These are phyloP conservation scores for Drosophila macrospina DNA, from an alignment of 2,888 invertebrate genomes.

Conservation along the genomic window DNA sequence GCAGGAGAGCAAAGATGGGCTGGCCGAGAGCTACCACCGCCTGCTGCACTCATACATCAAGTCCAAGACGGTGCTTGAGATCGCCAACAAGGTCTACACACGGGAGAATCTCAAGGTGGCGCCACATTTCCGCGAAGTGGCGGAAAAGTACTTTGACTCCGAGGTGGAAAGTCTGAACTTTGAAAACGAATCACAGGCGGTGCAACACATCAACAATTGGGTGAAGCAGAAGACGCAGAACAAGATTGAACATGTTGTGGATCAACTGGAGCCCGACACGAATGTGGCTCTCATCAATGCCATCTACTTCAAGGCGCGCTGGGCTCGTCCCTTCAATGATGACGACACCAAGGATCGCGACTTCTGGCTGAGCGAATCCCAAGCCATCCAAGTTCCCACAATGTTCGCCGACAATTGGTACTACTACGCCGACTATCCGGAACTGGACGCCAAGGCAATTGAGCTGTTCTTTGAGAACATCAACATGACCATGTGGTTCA, in stretches of 20 bases:
- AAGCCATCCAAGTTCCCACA: conserved; percentile 88
- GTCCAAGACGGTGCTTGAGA: conserved; percentile 84
- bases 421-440: conserved; percentile 86
- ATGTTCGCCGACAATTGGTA: conserved; percentile 88
- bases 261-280: conserved; percentile 87
- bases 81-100: conserved; percentile 92
- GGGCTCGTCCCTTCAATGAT: conserved; percentile 90
- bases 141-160: conserved; percentile 89
- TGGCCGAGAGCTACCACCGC: conserved; percentile 79
- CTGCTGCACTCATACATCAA: conserved; percentile 82
- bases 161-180: conserved; percentile 89
- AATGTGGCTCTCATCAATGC: conserved; percentile 93
- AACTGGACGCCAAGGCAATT: conserved; percentile 88
- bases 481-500: conserved; percentile 91
- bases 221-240: conserved; percentile 92
- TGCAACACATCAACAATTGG: conserved; percentile 91
- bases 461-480: conserved; percentile 91
- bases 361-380: conserved; percentile 88
- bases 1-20: conserved; percentile 77
- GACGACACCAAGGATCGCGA: conserved; percentile 87
- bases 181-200: conserved; percentile 86
- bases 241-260: conserved; percentile 92
- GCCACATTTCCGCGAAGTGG: conserved; percentile 87
- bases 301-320: conserved; percentile 94
- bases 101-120: conserved; percentile 87